Base-by-base conservation (phyloP, 2,888 invertebrate species). In the Rhyacophila evoluta region DNA sequence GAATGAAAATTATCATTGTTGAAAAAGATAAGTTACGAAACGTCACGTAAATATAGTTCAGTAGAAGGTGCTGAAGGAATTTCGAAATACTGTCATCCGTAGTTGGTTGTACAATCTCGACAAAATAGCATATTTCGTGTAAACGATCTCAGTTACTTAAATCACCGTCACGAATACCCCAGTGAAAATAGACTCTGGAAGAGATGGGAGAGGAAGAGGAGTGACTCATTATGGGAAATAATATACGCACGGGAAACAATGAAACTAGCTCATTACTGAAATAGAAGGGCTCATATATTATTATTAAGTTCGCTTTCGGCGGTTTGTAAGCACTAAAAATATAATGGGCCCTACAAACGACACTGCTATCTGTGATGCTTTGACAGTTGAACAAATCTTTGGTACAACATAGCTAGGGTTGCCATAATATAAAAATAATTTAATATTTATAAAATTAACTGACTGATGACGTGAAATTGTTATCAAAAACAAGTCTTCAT, bases 281-380 rank as follows among this genome's bases (percentile, higher is more conserved):
- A 75, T 75, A 75, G 75, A 70, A 75, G 38, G 29, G 29, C 39
- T 39, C 38, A 33, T 75, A 70, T 70, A 75, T 70, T 70, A 39
- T 39, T 39, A 55, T 55, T 55, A 55, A 25, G 55, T 70, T 29
- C 37, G 29, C 67, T 74, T 74, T 33, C 55, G 15, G 29, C 33
- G 28, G 69, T 28, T 29, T 15, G 33, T 33, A 28, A 69, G 69
- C 69, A 29, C 28, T 69, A 55, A 55, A 55, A 55, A 55, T 55
- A 55, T 55, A 55, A 55, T 55, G 55, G 55, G 15, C 10, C 2
- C 55, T 25, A 55, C 41, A 41, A 55, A 55, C 19, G 55, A 55
- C 55, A 19, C 10, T 0, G 29, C 55, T 55, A 55, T 55, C 55
- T 19, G 55, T 55, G 55, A 55, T 8, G 19, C 29, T 55, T 55